Percentiles rank a stretch among this genome's conserved stretches.
Evolutionary conservation across 2,113 vertebrate genomes (phyloP).

Genomic region (Cairina moschata): DNA sequence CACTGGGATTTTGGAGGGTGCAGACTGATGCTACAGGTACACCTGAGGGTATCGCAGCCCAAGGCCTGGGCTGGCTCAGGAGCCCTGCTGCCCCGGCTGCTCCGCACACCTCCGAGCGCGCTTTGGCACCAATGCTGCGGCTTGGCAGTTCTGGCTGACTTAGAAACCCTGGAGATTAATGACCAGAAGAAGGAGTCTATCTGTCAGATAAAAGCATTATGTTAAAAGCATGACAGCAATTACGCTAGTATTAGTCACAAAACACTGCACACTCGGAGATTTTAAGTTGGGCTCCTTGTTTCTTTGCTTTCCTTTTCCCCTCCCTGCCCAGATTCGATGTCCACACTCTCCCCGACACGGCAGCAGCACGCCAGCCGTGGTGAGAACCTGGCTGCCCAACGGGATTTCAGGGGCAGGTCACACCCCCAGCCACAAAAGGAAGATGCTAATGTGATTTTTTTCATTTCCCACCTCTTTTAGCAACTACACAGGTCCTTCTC

Average conservation of each 20-base stretch:
- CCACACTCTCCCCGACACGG: background rate
- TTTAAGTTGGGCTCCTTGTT: conserved; percentile 38
- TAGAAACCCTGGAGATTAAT: conserved; percentile 43
- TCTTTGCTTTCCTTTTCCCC: conserved; percentile 12
- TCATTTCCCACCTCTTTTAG: background rate
- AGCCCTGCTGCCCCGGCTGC: background rate
- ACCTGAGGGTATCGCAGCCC: background rate
- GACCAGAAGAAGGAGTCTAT: conserved; percentile 30
- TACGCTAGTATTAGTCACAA: conserved; percentile 58
- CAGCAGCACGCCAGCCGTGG: background rate
- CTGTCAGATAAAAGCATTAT: conserved; percentile 45
- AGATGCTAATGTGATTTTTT: background rate
- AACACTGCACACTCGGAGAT: conserved; percentile 25
- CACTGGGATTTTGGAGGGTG: background rate
- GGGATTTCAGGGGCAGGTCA: background rate
- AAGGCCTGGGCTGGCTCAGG: accelerated
- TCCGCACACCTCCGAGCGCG: background rate
- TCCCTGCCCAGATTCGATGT: background rate
- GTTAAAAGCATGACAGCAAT: conserved; percentile 53
- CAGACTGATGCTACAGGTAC: background rate
- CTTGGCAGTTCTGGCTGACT: accelerated
- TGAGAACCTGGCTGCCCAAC: background rate
- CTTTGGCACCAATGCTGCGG: background rate
- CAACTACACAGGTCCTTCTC: background rate
- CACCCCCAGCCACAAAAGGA: background rate